phyloP scores from a whole-genome alignment of 2,888 invertebrate genomes.

The Coenonympha arcania region DNA sequence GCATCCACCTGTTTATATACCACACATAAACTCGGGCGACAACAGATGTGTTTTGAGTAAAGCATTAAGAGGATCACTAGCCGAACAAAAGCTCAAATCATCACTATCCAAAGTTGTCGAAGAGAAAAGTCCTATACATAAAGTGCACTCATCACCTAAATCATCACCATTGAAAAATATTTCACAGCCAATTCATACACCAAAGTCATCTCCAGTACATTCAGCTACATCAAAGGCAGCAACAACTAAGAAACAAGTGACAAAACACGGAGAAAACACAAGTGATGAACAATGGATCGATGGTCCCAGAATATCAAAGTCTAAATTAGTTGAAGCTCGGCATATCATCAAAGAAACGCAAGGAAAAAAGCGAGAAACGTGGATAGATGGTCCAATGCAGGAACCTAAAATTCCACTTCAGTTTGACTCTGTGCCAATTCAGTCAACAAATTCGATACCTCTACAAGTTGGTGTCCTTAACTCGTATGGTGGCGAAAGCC shows the following conservation, averaged over 20 bases:
- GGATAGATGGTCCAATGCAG: slow-evolving; percentile 96
- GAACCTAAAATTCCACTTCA: slow-evolving; percentile 66
- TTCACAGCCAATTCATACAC: slow-evolving; percentile 55
- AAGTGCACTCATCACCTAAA: slow-evolving; percentile 75
- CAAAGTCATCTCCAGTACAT: slow-evolving; percentile 72
- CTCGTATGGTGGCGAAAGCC: slow-evolving; percentile 63
- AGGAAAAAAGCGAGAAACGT: slow-evolving; percentile 88
- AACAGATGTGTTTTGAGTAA: slow-evolving; percentile 88
- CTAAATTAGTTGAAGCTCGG: slow-evolving; percentile 85
- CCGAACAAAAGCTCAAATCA: slow-evolving; percentile 76
- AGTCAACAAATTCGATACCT: slow-evolving; percentile 55
- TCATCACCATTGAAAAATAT: slow-evolving; percentile 69
- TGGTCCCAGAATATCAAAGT: slow-evolving; percentile 91
- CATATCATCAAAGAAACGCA: slow-evolving; percentile 85
- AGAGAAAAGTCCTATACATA: slow-evolving; percentile 76
- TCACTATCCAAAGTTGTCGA: slow-evolving; percentile 70
- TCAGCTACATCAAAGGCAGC: slow-evolving; percentile 70
- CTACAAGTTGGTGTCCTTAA: slow-evolving; percentile 61
- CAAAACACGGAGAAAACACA: slow-evolving; percentile 62
- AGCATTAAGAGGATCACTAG: slow-evolving; percentile 83
- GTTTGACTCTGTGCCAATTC: slow-evolving; percentile 76
- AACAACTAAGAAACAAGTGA: slow-evolving; percentile 61
- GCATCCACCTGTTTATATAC: slow-evolving; percentile 94
- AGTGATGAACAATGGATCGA: slow-evolving; percentile 98
- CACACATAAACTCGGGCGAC: slow-evolving; percentile 88